phyloP scores from a whole-genome alignment of 2,888 invertebrate species.

The Agonopterix subpropinquella region DNA sequence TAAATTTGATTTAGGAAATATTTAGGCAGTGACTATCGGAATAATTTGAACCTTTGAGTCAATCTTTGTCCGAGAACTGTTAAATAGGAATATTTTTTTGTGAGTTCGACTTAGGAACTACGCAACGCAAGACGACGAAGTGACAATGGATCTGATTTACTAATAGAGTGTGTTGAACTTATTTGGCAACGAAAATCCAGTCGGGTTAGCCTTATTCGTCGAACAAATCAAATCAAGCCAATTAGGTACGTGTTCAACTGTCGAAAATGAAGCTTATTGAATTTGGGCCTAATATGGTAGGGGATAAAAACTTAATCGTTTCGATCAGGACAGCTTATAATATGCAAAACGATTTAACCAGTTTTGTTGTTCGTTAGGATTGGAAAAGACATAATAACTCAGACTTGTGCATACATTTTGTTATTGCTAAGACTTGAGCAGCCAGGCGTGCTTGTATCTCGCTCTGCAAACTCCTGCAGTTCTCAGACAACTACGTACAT shows the following conservation, averaged over 20 bases:
- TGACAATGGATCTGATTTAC: slow-evolving; percentile 31
- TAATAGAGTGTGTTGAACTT: slow-evolving; percentile 33
- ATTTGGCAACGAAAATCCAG: slow-evolving; percentile 24
- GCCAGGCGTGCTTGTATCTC: background rate
- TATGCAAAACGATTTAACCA: background rate
- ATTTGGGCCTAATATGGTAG: slow-evolving; percentile 27
- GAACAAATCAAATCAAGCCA: slow-evolving; percentile 36
- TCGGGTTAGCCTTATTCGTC: slow-evolving; percentile 36
- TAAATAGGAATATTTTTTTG: slow-evolving; percentile 22
- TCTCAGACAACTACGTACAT: slow-evolving; percentile 2
- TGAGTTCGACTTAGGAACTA: slow-evolving; percentile 15
- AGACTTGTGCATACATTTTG: slow-evolving; percentile 5
- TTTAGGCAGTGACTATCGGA: too few relatives aligned
- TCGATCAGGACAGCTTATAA: background rate
- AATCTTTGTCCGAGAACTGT: too few relatives aligned
- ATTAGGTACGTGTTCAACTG: slow-evolving; percentile 34
- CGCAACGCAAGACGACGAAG: slow-evolving; percentile 23
- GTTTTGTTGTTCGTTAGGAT: background rate
- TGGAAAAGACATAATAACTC: background rate
- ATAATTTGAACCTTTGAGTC: too few relatives aligned
- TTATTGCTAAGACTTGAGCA: slow-evolving; percentile 6
- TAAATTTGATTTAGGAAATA: too few relatives aligned
- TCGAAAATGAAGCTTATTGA: slow-evolving; percentile 44
- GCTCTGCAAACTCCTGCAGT: slow-evolving; percentile 6
- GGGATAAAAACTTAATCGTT: slow-evolving; percentile 15